Evolutionary conservation across 1,140 invertebrate species (phyloP), one percentile per base, ranked within the genome.

Genomic region (Leucophenga varia): DNA sequence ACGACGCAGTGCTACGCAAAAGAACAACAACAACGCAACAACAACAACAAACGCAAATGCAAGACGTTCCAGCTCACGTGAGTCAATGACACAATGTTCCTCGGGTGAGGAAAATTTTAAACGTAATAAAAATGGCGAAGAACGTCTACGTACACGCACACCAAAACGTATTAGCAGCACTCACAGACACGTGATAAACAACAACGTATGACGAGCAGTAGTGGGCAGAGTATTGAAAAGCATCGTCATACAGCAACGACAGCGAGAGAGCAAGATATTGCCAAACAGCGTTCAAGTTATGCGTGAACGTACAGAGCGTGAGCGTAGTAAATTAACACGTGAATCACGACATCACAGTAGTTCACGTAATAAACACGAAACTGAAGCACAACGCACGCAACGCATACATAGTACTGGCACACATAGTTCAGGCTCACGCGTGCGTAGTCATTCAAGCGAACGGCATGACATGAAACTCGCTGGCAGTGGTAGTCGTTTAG

Each of bases 31-130:
- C 12, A 13, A 5, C 6, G n/a, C 16, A 16, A 16, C 22, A 34
- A 47, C 43, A 39, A 5, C 40, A 13, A 28, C 31, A 25, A 31
- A 37, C 22, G 22, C 37, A 1, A n/a, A 18, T 12, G 16, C 19
- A 13, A 36, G 45, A 21, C 47, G 52, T 13, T 72, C 69, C 32
- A 72, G 69, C 35, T 72, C 69, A 7, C 57, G 64, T 10, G 69
- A 72, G 17, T 72, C 69, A 0, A 57, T 57, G 43, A 49, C 60
- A 3, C 69, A 72, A 1, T 61, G 54, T 14, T 72, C 69, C 1
- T 72, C 69, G 4, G 69, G 64, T 2, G 69, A 72, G 9, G 64
- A 67, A 25, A 1, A 36, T 35, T n/a, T n/a, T n/a, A n/a, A n/a
- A n/a, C 50, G 39, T 21, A 47, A 12, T 34, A 67, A 59, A 18